Base-by-base conservation (phyloP, 1,140 invertebrate genomes). In the Sarcophaga peregrina region DNA sequence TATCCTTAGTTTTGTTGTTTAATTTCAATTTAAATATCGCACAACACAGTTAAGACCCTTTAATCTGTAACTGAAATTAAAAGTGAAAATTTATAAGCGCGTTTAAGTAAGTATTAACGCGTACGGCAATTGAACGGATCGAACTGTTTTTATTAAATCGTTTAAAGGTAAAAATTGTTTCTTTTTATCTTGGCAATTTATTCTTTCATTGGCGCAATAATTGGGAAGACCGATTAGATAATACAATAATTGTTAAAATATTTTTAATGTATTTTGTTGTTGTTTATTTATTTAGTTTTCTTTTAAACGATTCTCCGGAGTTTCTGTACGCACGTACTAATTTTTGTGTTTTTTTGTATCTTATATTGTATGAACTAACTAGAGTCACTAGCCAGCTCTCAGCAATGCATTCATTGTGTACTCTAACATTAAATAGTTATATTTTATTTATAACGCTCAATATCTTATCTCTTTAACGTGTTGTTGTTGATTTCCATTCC, bases 141-240 rank as follows among this genome's bases (percentile, higher is more conserved):
- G 75, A 78, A 78, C 17, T 78, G 75, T 78, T 78, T 37, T 25
- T 20, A 78, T 78, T 78, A 78, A 78, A 78, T 17, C 75, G 48
- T 37, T 37, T 37, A 37, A 78, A 78, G 17, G 47, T 50, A 78
- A 52, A 78, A 78, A 52, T 13, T n/a, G 50, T 78, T 78, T 78
- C 15, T 58, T 58, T 13, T 58, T 78, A 78, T 78, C 75, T 78
- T 52, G 75, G 75, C 75, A 78, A 78, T 78, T 50, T 78, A 10
- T 50, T 78, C 47, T 52, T 78, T 78, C 75, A 78, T 78, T 78
- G 75, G 47, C 75, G n/a, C 75, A 78, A 78, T 50, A 78, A 78
- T 50, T 78, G 75, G 48, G 47, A 78, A 50, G n/a, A 78, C 75
- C 75, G 75, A 78, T 78, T 78, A 78, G 75, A 78, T 78, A 78